phyloP scores from a whole-genome alignment of 1,140 invertebrate species.

The Drosophila kurseongensis region DNA sequence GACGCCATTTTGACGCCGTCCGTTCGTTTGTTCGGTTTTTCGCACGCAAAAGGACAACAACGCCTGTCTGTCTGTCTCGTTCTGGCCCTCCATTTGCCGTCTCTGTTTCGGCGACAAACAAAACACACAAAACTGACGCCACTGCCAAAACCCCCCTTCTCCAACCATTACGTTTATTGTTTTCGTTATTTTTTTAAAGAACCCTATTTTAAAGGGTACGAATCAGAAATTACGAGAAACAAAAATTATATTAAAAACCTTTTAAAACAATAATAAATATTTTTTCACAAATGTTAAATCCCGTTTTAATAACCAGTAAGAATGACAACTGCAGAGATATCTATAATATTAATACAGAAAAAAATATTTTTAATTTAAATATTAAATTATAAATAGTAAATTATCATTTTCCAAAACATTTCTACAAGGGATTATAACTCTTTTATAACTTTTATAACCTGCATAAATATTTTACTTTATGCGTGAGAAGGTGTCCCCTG shows the following conservation, averaged over 20 bases:
- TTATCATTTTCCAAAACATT: too few species aligned
- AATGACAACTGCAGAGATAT: too few species aligned
- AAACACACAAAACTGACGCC: slow-evolving; percentile 50
- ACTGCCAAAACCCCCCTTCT: slow-evolving; percentile 4
- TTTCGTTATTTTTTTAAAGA: neutral
- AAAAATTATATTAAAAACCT: too few species aligned
- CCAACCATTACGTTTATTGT: neutral
- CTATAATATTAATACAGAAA: too few species aligned
- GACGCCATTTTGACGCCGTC: slow-evolving; percentile 77
- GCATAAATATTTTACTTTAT: neutral
- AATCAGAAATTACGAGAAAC: too few species aligned
- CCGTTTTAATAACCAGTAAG: too few species aligned
- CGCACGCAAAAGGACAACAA: slow-evolving; percentile 37
- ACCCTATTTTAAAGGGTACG: neutral
- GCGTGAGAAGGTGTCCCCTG: neutral
- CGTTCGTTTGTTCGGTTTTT: slow-evolving; percentile 11
- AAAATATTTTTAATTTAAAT: too few species aligned
- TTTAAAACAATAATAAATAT: too few species aligned
- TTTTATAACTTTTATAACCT: neutral
- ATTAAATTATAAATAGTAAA: too few species aligned
- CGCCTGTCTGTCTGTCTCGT: slow-evolving; percentile 18
- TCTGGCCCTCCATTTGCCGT: slow-evolving; percentile 6
- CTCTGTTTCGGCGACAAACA: slow-evolving; percentile 33
- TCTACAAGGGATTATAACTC: too few species aligned
- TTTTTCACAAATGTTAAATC: too few species aligned